Evolutionary conservation across 64 coral and sea anemone genomes (phyloP), one percentile per base, ranked within the genome.

Genomic region (Actinia tenebrosa): DNA sequence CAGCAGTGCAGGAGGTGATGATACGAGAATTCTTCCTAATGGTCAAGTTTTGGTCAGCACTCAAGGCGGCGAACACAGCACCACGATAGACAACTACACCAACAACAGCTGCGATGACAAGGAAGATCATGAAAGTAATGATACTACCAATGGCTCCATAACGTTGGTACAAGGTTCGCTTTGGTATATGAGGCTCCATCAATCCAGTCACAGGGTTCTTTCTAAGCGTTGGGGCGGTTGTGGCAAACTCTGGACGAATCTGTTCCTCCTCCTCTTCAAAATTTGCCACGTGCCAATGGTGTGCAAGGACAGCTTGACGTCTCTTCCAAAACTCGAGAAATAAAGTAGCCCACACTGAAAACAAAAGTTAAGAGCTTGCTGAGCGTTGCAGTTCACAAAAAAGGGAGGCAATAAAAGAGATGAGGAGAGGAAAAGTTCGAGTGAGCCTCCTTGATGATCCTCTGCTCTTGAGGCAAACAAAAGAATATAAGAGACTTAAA

Each of bases 291-390:
- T 94, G 92, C 95, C 95, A 98, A 16, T 98, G 88, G 23, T 94
- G 55, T 26, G 95, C 92, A 25, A 98, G 83, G 2, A 88, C 84
- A 3, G 89, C 92, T 77, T 98, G 95, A 4, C 92, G 86, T 22
- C 95, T 83, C 62, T 98, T 98, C 95, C 95, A 98, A 37, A 98
- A 91, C 63, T 98, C 95, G 16, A 98, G 82, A 82, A 91, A 98
- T 42, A 98, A 46, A 2, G 95, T 98, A 3, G 95, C 91, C 95
- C 95, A 98, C 52, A 98, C 45, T 85, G 16, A 63, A 63, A 42
- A 8, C 10, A 61, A 2, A 85, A 81, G 53, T 22, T 4, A 81
- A 5, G 23, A 47, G 9, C 18, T 53, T 20, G 23, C 53, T 81
- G 43, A 81, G 56, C 7, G 25, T 19, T 5, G 22, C 30, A 37